Conservation (phyloP, 1,140 invertebrate genomes). For the Hylaeus anthracinus region DNA sequence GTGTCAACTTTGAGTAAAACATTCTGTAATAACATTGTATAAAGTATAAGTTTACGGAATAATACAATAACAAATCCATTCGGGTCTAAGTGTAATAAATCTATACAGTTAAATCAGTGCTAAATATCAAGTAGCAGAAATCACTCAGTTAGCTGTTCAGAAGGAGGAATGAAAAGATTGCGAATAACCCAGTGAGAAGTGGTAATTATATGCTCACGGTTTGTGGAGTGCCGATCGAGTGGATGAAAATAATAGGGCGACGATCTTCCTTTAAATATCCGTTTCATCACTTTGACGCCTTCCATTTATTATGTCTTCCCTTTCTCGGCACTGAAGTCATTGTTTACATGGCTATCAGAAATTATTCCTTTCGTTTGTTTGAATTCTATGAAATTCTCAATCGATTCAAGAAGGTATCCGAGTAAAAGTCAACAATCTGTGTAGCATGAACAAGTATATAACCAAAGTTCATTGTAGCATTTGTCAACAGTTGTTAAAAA, state of each 20-base stretch:
- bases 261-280: slow-evolving; percentile 46
- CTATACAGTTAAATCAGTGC: background rate
- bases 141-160: background rate
- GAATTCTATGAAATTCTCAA: slow-evolving; percentile 27
- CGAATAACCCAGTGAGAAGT: slow-evolving; percentile 56
- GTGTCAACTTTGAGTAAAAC: no score
- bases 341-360: slow-evolving; percentile 44
- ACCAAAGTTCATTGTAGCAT: background rate
- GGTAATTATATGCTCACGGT: slow-evolving; percentile 72
- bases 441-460: background rate
- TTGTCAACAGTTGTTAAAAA: background rate
- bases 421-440: background rate
- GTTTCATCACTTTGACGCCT: slow-evolving; percentile 22
- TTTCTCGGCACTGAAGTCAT: slow-evolving; percentile 22
- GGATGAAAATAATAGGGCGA: slow-evolving; percentile 31
- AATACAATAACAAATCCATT: no score
- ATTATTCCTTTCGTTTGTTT: slow-evolving; percentile 44
- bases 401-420: slow-evolving; percentile 3
- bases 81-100: no score
- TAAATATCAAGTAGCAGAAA: background rate
- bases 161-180: slow-evolving; percentile 1
- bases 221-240: slow-evolving; percentile 46
- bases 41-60: no score
- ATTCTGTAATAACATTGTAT: no score
- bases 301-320: slow-evolving; percentile 11